Conservation (phyloP, 2,797 vertebrate genomes). For the Brotula barbata region DNA sequence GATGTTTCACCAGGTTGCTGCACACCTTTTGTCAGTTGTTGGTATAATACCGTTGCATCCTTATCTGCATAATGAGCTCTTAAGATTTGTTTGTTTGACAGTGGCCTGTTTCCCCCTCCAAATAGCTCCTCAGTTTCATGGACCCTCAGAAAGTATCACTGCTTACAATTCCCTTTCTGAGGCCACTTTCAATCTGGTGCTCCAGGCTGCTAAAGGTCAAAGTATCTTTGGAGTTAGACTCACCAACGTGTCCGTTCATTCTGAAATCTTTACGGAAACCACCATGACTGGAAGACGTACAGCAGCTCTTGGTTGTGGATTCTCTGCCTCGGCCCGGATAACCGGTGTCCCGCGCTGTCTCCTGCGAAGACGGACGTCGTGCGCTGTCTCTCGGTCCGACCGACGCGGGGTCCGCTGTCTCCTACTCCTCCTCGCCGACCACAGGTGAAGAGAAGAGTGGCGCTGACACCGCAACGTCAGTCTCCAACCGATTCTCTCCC, state of each 20-base stretch:
- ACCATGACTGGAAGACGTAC: background rate
- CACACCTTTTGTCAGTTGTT: conserved; percentile 20
- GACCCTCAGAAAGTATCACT: conserved; percentile 10
- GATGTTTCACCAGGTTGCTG: conserved; percentile 10
- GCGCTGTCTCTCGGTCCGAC: too few relatives aligned
- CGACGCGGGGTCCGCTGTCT: too few relatives aligned
- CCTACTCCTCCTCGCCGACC: too few relatives aligned
- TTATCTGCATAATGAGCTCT: conserved; percentile 33
- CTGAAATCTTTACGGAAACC: conserved; percentile 22
- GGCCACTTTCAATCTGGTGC: conserved; percentile 24
- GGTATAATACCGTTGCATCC: conserved; percentile 24
- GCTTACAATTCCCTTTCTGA: conserved; percentile 29
- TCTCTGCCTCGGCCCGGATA: background rate
- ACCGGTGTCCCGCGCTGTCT: background rate
- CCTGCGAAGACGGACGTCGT: too few relatives aligned
- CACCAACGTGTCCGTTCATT: conserved; percentile 25
- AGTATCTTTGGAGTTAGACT: conserved; percentile 16
- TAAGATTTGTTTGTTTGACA: conserved; percentile 29
- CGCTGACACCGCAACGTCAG: too few relatives aligned
- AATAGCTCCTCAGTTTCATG: conserved; percentile 37
- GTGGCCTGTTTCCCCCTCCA: conserved; percentile 24
- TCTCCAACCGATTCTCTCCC: too few relatives aligned
- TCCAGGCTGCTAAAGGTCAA: conserved; percentile 39
- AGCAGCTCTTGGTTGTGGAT: conserved; percentile 8
- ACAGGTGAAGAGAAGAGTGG: too few relatives aligned